Evolutionary conservation across 2,113 vertebrate species (phyloP).

Genomic region (Dasyprocta punctata): DNA sequence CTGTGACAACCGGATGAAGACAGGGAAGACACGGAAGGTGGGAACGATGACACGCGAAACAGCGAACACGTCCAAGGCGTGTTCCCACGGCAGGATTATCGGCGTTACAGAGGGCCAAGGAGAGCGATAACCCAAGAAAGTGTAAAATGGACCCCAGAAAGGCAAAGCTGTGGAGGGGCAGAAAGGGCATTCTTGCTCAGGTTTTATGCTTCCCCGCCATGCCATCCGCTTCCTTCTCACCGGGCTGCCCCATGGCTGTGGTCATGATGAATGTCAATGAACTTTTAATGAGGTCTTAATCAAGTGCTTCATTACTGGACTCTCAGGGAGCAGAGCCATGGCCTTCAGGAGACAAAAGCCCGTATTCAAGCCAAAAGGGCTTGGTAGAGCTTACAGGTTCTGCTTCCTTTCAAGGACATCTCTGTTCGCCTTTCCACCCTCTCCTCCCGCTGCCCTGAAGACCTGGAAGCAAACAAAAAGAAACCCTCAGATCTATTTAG

Average conservation of each 20-base stretch:
- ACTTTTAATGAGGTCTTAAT: conserved; percentile 81
- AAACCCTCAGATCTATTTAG: conserved; percentile 51
- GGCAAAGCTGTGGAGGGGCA: background rate
- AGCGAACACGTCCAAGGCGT: background rate
- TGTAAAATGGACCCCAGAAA: background rate
- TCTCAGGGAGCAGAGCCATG: conserved; percentile 50
- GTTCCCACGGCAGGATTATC: background rate
- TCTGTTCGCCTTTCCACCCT: conserved; percentile 31
- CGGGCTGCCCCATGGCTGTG: background rate
- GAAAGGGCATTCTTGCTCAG: background rate
- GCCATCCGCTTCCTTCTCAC: background rate
- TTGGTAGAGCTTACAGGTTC: conserved; percentile 62
- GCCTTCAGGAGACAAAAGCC: conserved; percentile 70
- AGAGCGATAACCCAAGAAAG: background rate
- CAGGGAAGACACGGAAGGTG: background rate
- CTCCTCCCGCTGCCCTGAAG: conserved; percentile 42
- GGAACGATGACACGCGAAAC: background rate
- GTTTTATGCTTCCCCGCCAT: background rate
- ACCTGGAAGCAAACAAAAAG: conserved; percentile 62
- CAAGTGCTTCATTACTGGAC: conserved; percentile 67
- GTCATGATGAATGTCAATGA: conserved; percentile 67
- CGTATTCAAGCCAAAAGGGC: conserved; percentile 56
- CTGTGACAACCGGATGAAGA: background rate
- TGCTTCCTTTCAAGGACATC: conserved; percentile 62
- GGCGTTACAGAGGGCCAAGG: background rate